Evolutionary conservation across 2,888 invertebrate species (phyloP).

Genomic region (Drosophila yooni): DNA sequence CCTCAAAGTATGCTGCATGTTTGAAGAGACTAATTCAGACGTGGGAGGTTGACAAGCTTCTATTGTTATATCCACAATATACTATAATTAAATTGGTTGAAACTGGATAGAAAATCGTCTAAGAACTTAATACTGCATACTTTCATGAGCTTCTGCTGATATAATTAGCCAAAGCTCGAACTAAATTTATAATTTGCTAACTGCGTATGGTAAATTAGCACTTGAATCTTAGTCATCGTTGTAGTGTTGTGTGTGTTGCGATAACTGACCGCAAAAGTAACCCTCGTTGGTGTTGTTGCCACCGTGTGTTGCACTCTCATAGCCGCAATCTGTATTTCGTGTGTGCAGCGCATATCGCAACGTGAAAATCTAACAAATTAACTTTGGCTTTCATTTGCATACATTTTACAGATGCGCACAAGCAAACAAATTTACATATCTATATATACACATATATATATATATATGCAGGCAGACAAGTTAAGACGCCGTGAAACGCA

Average conservation of each 20-base stretch:
- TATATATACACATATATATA: conserved; percentile 4
- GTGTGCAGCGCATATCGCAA: conserved; percentile 45
- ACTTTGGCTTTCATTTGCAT: conserved; percentile 79
- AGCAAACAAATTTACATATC: conserved; percentile 12
- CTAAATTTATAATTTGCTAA: neutral
- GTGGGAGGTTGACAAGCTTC: neutral
- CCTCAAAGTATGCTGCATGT: conserved; percentile 44
- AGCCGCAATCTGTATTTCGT: conserved; percentile 20
- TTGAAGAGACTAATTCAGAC: neutral
- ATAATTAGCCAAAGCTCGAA: neutral
- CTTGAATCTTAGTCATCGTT: conserved; percentile 12
- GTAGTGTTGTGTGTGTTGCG: conserved; percentile 19
- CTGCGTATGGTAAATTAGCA: conserved; percentile 10
- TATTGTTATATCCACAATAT: neutral
- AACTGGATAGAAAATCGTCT: neutral
- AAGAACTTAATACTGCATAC: conserved; percentile 7
- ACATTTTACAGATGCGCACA: conserved; percentile 53
- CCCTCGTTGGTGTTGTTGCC: conserved; percentile 17
- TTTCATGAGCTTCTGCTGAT: neutral
- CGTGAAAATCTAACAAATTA: conserved; percentile 78
- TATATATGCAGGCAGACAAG: conserved; percentile 22
- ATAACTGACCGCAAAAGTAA: conserved; percentile 44
- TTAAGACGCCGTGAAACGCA: conserved; percentile 57
- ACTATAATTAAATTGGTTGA: neutral
- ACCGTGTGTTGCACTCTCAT: conserved; percentile 39